phyloP scores from a whole-genome alignment of 2,113 vertebrate genomes.

The Empidonax traillii region DNA sequence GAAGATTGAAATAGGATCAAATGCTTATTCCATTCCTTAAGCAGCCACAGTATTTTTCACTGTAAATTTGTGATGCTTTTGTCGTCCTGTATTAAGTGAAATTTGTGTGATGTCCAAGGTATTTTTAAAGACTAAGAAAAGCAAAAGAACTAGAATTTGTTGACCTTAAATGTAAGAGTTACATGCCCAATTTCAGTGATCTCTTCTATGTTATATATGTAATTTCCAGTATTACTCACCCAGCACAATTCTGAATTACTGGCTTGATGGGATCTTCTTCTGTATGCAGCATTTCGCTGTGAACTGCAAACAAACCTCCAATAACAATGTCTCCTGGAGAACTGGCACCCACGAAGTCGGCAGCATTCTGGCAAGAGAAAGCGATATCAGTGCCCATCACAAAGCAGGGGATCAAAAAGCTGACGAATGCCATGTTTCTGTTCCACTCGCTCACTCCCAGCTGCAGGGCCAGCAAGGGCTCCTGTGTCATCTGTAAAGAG shows the following conservation, averaged over 20 bases:
- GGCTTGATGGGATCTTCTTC: conserved; percentile 65
- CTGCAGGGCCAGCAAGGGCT: background rate
- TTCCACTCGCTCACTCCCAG: conserved; percentile 11
- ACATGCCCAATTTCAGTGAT: too few relatives aligned
- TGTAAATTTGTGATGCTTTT: background rate
- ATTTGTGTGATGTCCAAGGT: background rate
- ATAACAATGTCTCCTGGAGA: conserved; percentile 73
- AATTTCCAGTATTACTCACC: conserved; percentile 72
- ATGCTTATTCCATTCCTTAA: background rate
- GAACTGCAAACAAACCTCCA: conserved; percentile 77
- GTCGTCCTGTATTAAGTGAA: accelerated
- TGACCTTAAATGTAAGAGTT: background rate
- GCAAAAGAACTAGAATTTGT: background rate
- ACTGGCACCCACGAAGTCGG: conserved; percentile 68
- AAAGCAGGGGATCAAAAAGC: conserved; percentile 48
- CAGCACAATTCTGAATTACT: conserved; percentile 70
- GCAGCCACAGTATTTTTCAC: background rate
- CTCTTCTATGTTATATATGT: background rate
- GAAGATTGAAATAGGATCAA: background rate
- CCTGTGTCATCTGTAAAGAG: conserved; percentile 62
- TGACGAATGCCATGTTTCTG: conserved; percentile 63
- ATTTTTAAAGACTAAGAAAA: background rate
- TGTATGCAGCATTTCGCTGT: conserved; percentile 67
- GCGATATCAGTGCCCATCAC: background rate
- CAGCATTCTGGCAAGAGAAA: conserved; percentile 64